These are phyloP conservation scores for Orchesellides sinensis DNA, from an alignment of 2,888 invertebrate species.

Conservation along the genomic window DNA sequence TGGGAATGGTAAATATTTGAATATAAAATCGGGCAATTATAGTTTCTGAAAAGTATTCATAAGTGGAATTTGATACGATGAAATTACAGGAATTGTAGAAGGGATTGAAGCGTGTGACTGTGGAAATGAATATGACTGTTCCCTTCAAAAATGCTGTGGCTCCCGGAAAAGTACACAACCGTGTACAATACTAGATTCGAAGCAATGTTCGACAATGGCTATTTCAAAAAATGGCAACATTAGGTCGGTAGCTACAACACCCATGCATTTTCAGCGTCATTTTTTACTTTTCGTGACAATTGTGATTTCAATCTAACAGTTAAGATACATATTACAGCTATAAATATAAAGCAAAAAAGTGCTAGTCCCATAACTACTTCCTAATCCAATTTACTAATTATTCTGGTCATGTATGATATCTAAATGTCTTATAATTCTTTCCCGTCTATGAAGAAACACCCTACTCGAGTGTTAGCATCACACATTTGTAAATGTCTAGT, in stretches of 20 bases:
- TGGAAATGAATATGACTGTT: conserved; percentile 53
- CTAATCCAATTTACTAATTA: no score
- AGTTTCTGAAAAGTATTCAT: neutral
- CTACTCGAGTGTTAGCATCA: neutral
- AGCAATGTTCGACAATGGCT: neutral
- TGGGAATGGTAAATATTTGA: conserved; percentile 45
- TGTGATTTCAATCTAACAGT: no score
- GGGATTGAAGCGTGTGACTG: conserved; percentile 57
- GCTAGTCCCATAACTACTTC: no score
- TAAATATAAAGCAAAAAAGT: no score
- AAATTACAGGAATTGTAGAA: conserved; percentile 43
- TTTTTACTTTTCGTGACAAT: no score
- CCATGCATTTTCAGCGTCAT: no score
- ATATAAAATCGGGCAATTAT: neutral
- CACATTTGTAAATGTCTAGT: no score
- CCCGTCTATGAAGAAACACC: no score
- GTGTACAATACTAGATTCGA: conserved; percentile 6
- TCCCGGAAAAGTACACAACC: conserved; percentile 38
- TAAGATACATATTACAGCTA: no score
- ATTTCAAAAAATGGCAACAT: neutral
- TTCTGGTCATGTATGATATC: no score
- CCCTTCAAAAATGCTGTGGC: conserved; percentile 49
- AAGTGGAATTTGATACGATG: neutral
- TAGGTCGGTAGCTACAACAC: neutral
- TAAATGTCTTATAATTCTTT: no score